Evolutionary conservation across 1,140 invertebrate genomes (phyloP), one percentile per base, ranked within the genome.

Genomic region (Holcopasites calliopsidis): DNA sequence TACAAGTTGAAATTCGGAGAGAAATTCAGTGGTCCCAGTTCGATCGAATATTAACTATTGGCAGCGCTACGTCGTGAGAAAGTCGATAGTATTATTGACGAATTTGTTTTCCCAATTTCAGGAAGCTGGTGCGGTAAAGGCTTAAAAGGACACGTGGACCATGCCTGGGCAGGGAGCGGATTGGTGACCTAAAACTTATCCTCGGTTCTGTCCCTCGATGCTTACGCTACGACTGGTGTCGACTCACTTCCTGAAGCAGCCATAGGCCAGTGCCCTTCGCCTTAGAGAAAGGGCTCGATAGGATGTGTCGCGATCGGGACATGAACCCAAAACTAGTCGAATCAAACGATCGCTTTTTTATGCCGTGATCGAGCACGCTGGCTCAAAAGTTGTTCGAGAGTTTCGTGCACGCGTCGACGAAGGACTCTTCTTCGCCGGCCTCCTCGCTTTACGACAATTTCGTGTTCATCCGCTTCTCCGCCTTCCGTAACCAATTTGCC

Each of bases 161-260:
- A 90, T 90, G 89, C 76, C 77, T 86, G 82, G 65, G 61, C 79
- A 68, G 86, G 83, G 84, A 66, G 75, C 86, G 69, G 64, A 88
- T 77, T 89, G 88, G 89, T 90, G 89, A 90, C 86, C 88, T 90
- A 84, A 82, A 78, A 79, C 78, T 80, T 74, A 85, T 84, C 81
- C 76, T 83, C 69, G 72, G 77, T 65, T 78, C 65, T 76, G 85
- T 86, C 89, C 85, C 86, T 89, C 91, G 88, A 96, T 96, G 96
- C 95, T 96, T 93, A 96, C 95, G 92, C 95, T 96, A 94, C 95
- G 96, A 92, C 93, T 96, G 88, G 95, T 96, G 73, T 96, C 96
- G 88, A 96, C 96, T 90, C 95, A 96, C 90, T 96, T 96, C 90
- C 92, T 96, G 91, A 96, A 96, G 92, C 96, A 96, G 92, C 95